Evolutionary conservation across 2,888 invertebrate genomes (phyloP), one percentile per base, ranked within the genome.

Genomic region (Drosophila helvetica): DNA sequence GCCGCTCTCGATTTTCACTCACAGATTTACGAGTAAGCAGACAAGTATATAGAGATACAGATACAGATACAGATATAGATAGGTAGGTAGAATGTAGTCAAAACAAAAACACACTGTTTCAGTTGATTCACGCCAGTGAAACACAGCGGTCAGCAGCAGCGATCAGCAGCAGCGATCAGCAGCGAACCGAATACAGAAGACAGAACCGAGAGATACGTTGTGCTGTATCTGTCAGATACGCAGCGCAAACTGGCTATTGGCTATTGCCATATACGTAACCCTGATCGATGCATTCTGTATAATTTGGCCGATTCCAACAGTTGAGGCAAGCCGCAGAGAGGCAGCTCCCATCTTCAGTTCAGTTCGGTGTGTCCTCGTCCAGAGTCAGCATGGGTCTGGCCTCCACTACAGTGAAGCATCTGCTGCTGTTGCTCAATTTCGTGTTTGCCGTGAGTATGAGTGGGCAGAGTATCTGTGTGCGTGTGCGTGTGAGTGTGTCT

Each of bases 371-470:
- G 12, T 33, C 33, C 12, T 33, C 33, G 33, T 52, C 30, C 46
- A 51, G 27, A 65, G 60, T 54, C 52, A 81, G 64, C 38, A 90
- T 90, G 90, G 87, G 87, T 38, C 76, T 90, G 19, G 79, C 77
- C 30, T 81, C 89, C 54, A 71, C 85, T 25, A 89, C 90, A 69
- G 78, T 81, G 64, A 90, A 90, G 79, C 89, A 90, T 74, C 78
- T 91, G 74, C 65, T 90, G 66, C 65, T 90, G 61, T 78, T 90
- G 8, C 72, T 90, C 4, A 91, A 90, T 80, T 90, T 90, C 65
- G 75, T 90, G 43, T 90, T 87, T 72, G 66, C 84, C 74, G 90
- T 90, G 64, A 86, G 90, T 38, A n/a, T n/a, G 38, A 38, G 38
- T 38, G 38, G 38, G 38, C n/a, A 38, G 38, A 43, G 54, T 50